A percentile compares a stretch with the other conserved stretches of the same genome.
Evolutionary conservation across 1,140 invertebrate species (phyloP).

Genomic region (Drosophila mayri): DNA sequence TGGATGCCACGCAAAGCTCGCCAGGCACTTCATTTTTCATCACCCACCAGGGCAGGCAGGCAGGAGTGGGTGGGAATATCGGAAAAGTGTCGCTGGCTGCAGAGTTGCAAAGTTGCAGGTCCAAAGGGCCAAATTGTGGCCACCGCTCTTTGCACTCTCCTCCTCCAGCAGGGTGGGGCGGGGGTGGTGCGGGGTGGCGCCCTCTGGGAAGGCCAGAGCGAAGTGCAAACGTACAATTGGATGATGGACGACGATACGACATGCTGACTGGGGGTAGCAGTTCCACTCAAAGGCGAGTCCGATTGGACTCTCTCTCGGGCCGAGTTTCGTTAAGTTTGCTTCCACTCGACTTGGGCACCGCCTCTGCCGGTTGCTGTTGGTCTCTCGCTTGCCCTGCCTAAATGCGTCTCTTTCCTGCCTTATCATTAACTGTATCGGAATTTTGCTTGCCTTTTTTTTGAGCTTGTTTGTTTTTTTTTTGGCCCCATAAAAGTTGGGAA

Average conservation of each 20-base stretch:
- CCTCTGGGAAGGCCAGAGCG: slow-evolving; percentile 58
- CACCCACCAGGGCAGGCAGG: not conserved
- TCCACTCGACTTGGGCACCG: slow-evolving; percentile 12
- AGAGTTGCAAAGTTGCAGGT: slow-evolving; percentile 37
- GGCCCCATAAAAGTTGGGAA: slow-evolving; percentile 29
- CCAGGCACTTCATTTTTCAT: slow-evolving; percentile 54
- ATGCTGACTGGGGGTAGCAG: slow-evolving; percentile 13
- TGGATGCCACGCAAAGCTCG: slow-evolving; percentile 57
- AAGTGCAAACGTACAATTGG: slow-evolving; percentile 84
- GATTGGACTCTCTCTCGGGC: slow-evolving; percentile 33
- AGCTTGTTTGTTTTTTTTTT: slow-evolving; percentile 27
- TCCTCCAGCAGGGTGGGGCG: not conserved
- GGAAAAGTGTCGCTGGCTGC: slow-evolving; percentile 66
- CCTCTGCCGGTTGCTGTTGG: not conserved
- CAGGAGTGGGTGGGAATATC: slow-evolving; percentile 33
- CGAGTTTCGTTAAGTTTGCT: slow-evolving; percentile 52
- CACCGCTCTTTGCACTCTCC: slow-evolving; percentile 72
- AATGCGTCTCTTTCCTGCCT: slow-evolving; percentile 46
- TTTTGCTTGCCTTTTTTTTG: slow-evolving; percentile 35
- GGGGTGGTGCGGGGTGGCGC: slow-evolving; percentile 43
- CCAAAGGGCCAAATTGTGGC: slow-evolving; percentile 79
- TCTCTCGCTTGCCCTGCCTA: slow-evolving; percentile 9
- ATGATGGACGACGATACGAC: slow-evolving; percentile 77
- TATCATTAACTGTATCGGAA: slow-evolving; percentile 84
- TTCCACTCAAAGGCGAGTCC: slow-evolving; percentile 29